A percentile compares a stretch with the other conserved stretches of the same genome.
Conservation (phyloP, 2,113 vertebrate species). For the Alexandromys fortis region DNA sequence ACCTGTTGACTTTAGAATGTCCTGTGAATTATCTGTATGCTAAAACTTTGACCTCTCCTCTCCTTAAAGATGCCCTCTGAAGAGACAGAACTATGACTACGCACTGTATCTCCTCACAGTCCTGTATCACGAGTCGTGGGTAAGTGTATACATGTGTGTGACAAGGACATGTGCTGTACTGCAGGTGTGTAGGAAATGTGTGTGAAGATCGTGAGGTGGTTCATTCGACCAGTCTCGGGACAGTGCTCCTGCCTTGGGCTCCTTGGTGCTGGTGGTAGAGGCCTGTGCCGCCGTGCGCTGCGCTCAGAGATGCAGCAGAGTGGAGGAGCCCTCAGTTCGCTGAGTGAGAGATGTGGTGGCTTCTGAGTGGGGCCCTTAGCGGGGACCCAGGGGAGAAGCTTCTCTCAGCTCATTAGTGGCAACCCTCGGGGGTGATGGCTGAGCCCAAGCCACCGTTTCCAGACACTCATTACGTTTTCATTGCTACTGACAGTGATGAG, state of each 20-base stretch:
- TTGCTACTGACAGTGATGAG: neutral
- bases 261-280: neutral
- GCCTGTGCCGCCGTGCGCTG: accelerated
- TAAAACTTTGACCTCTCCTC: slow-evolving; percentile 44
- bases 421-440: neutral
- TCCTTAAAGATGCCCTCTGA: slow-evolving; percentile 92
- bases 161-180: neutral
- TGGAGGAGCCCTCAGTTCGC: neutral
- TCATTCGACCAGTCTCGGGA: neutral
- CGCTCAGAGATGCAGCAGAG: neutral
- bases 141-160: slow-evolving; percentile 83
- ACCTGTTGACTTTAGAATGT: neutral
- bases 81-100: slow-evolving; percentile 95
- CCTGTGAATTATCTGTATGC: neutral
- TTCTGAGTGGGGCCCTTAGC: too few species aligned
- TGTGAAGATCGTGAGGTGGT: neutral
- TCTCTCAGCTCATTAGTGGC: neutral
- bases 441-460: neutral
- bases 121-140: slow-evolving; percentile 98
- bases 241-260: neutral
- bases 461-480: neutral
- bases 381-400: neutral
- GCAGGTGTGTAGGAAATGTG: neutral
- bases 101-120: slow-evolving; percentile 96
- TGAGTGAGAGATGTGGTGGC: neutral